Evolutionary conservation across 2,797 vertebrate genomes (phyloP), one percentile per base, ranked within the genome.

Genomic region (Pangasius larnaudii): DNA sequence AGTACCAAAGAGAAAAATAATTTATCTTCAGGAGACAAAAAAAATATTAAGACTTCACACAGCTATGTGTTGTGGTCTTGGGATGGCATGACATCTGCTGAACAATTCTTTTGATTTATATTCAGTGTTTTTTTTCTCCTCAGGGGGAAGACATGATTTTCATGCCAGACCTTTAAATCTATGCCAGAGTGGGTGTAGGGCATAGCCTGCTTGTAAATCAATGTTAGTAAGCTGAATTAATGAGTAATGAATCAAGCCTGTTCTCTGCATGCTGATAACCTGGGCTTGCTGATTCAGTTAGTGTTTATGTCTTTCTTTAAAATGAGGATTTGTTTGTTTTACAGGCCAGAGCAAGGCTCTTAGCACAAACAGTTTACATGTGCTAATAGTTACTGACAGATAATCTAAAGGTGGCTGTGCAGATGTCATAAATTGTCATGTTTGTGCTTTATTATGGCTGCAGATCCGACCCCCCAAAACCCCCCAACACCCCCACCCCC

Each of bases 81-180:
- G 69, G 91, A 89, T 92, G 86, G 87, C 86, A 89, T 74, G 61
- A 65, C 33, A 69, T 88, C 89, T 80, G 91, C 2, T 59, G 88
- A 92, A 61, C 79, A 63, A 61, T 61, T 61, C 33, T 61, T 89
- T 86, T 91, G 71, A 91, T 86, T 87, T 90, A 90, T 85, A 82
- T 78, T 27, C 75, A 56, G 42, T 87, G 39, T 83, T 88, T 77
- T 88, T 88, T 88, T 77, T 77, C 30, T 83, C 78, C 49, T 77
- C 24, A 63, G 19, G 74, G 49, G 24, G 75, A 85, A 74, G 91
- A 93, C 19, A 85, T 90, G 46, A 88, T 88, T 93, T 90, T 46
- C 83, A 79, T 91, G 91, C 88, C 91, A 94, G 88, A 90, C 88
- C 86, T 91, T 91, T 93, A 91, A 92, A 92, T 91, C 81, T 61